phyloP scores from a whole-genome alignment of 2,113 vertebrate species.

The zebrafish (Danio rerio) region GRCz12tu NC_133192.1:7297501-7298000 shows the following conservation, averaged over 20 bases:
- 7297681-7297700: slow-evolving; percentile 89
- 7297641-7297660: background rate
- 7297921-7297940: no score
- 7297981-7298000: no score
- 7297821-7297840: no score
- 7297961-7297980: no score
- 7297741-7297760: slow-evolving; percentile 69
- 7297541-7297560: background rate
- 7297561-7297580: background rate
- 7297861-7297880: no score
- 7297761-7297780: no score
- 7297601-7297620: background rate
- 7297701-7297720: slow-evolving; percentile 88
- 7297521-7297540: background rate
- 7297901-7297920: no score
- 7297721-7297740: slow-evolving; percentile 89
- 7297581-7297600: background rate
- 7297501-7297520: background rate
- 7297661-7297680: slow-evolving; percentile 81
- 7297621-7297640: background rate
- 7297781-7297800: no score
- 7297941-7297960: no score
- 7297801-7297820: no score
- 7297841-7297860: no score
- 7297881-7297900: no score